Evolutionary conservation across 2,888 invertebrate species (phyloP), one percentile per base, ranked within the genome.

Genomic region (Cloeon dipterum): DNA sequence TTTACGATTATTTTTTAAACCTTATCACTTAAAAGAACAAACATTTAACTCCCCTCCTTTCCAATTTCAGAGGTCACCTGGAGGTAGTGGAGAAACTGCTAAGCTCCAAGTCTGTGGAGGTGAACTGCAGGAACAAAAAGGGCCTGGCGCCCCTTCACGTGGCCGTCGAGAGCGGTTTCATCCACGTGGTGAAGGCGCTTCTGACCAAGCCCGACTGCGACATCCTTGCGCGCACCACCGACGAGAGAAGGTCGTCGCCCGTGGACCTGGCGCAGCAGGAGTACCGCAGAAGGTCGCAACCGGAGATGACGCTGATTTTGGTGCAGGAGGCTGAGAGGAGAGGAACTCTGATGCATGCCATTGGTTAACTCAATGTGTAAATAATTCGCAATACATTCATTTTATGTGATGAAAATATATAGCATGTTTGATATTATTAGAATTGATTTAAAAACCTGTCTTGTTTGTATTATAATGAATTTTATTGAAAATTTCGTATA

Each of bases 91-190:
- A 50, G 20, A 40, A 50, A 8, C 44, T 58, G 33, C 47, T 55
- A n/a, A 50, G 49, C 1, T 49, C 48, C 7, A 48, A 49, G 1
- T 44, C 52, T n/a, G 49, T 52, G 2, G 50, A 53, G 25, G 42
- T 58, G 23, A 52, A 54, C 35, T 49, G 51, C 25, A 42, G 46
- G 3, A 57, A 58, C 40, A 40, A 47, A 8, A 52, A 54, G 4
- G 54, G 53, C 2, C 42, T 52, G 29, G 55, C 54, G 2, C 48
- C 55, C 2, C 46, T 56, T 3, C 54, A 55, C 41, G 51, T 55
- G 3, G 56, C 56, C n/a, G 52, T 55, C 7, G 55, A 55, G 38
- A 56, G 56, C 39, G 53, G 55, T 8, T 55, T 56, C 35, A 48
- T 50, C 11, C 46, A 49, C 16, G 52, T 55, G 7, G 55, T 55